Evolutionary conservation across 2,113 vertebrate genomes (phyloP).

Genomic region (Micronycteris hirsuta): DNA sequence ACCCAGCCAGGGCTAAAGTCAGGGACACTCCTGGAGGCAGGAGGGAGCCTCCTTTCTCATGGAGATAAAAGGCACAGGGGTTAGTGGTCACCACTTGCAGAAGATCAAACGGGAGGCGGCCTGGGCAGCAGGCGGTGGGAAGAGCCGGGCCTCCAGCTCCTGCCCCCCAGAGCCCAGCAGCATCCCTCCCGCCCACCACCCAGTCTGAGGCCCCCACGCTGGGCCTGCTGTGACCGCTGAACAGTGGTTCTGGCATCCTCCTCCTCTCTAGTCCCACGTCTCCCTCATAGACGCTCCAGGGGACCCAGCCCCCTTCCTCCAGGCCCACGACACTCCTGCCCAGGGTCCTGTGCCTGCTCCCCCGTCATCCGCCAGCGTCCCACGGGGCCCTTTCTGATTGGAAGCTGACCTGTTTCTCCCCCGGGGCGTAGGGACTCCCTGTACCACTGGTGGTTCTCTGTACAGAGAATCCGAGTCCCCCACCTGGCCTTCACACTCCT

Average conservation of each 20-base stretch:
- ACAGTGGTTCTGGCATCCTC: background rate
- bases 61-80: background rate
- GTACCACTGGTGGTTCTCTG: background rate
- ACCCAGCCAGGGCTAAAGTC: background rate
- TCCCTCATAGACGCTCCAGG: background rate
- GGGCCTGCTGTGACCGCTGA: background rate
- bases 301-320: background rate
- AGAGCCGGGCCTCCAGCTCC: background rate
- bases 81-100: background rate
- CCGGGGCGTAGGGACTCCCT: background rate
- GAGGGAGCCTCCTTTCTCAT: background rate
- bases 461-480: background rate
- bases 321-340: background rate
- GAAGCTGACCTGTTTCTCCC: background rate
- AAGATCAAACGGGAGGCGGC: too few relatives aligned
- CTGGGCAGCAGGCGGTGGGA: too few relatives aligned
- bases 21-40: background rate
- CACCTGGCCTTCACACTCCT: background rate
- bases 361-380: too few relatives aligned
- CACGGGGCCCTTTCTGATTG: background rate
- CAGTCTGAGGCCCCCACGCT: accelerated
- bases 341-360: accelerated
- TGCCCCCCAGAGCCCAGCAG: background rate
- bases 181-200: background rate
- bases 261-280: background rate